Conservation (phyloP, 1,140 invertebrate species). For the Dolichoris vasculosae region DNA sequence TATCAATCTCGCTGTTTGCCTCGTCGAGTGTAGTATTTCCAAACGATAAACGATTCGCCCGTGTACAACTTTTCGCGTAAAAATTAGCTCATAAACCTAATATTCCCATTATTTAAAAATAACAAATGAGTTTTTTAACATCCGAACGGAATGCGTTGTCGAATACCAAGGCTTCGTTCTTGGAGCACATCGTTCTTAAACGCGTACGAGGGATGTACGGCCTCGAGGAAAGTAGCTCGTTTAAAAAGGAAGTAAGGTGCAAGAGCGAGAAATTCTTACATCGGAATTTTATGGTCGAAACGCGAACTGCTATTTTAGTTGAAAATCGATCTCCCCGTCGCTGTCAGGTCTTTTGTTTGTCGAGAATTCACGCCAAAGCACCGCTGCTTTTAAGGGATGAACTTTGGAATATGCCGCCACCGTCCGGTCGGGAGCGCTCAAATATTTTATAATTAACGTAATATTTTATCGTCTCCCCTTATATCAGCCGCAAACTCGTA, state of each 20-base stretch:
- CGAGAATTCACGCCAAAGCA: slow-evolving; percentile 17
- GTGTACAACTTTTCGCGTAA: background rate
- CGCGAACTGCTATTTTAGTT: slow-evolving; percentile 46
- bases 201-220: background rate
- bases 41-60: too few relatives aligned
- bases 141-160: background rate
- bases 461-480: slow-evolving; percentile 61
- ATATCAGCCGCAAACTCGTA: background rate
- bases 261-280: slow-evolving; percentile 22
- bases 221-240: slow-evolving; percentile 36
- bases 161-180: background rate
- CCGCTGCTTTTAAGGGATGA: slow-evolving; percentile 46
- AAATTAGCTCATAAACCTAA: background rate
- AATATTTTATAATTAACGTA: slow-evolving; percentile 69
- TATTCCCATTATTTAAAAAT: background rate
- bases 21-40: too few relatives aligned
- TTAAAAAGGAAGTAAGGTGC: slow-evolving; percentile 24
- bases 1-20: too few relatives aligned
- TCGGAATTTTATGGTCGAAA: slow-evolving; percentile 40
- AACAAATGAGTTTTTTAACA: slow-evolving; percentile 21
- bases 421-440: slow-evolving; percentile 33
- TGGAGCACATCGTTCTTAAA: slow-evolving; percentile 6
- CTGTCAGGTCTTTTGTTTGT: slow-evolving; percentile 42
- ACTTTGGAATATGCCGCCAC: slow-evolving; percentile 29
- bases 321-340: slow-evolving; percentile 30